Percentiles rank a stretch among this genome's conserved stretches.
Conservation (phyloP, 2,113 vertebrate genomes). For the Pithys albifrons region DNA sequence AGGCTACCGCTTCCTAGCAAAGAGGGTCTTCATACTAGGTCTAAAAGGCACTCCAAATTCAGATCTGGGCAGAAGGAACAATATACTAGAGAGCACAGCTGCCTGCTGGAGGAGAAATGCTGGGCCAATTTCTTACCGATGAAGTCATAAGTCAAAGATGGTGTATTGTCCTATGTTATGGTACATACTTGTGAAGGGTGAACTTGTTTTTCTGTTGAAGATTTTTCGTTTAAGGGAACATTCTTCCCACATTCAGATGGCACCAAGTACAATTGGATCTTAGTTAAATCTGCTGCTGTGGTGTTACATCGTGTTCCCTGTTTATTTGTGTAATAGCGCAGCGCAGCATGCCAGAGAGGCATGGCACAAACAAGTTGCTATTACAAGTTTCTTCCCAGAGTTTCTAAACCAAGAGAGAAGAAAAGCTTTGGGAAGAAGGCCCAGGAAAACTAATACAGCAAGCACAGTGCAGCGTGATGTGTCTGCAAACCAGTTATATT, state of each 20-base stretch:
- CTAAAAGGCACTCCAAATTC: not conserved
- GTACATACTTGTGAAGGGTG: not conserved
- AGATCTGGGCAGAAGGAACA: not conserved
- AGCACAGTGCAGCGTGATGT: not conserved
- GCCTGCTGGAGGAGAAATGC: not conserved
- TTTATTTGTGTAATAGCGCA: not conserved
- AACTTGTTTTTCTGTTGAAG: not conserved
- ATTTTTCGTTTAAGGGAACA: conserved; percentile 3
- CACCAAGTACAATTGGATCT: conserved; percentile 16
- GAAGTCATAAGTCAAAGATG: conserved; percentile 5
- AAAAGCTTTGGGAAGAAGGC: not conserved
- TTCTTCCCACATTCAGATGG: conserved; percentile 33
- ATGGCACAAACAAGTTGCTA: not conserved
- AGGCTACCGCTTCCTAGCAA: not conserved
- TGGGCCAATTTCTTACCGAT: not conserved
- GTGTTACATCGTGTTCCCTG: conserved; percentile 16
- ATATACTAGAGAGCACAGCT: not conserved
- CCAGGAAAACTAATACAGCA: not conserved
- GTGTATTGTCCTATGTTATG: not conserved
- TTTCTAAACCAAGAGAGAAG: not conserved
- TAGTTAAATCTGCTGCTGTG: conserved; percentile 13
- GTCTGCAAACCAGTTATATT: not conserved
- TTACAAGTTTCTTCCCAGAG: not conserved
- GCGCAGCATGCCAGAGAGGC: not conserved
- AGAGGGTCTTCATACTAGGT: not conserved